These are phyloP conservation scores for Temnothorax unifasciatus DNA, from an alignment of 2,888 invertebrate species.

Conservation along the genomic window DNA sequence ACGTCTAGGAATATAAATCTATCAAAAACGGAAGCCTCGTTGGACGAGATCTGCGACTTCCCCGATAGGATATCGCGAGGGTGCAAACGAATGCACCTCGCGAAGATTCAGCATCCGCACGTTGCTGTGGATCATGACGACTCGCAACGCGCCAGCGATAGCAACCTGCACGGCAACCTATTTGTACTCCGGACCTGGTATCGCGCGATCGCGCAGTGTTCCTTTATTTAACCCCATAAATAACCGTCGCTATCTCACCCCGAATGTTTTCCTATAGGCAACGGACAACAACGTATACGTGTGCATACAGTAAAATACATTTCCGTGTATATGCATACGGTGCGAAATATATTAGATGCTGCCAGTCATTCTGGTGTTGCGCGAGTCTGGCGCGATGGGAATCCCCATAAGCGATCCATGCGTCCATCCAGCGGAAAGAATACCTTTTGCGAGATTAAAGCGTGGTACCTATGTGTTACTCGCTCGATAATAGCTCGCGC, in stretches of 20 bases:
- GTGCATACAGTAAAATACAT: conserved; percentile 3
- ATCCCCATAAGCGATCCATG: conserved; percentile 66
- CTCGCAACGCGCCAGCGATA: conserved; percentile 75
- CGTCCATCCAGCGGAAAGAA: conserved; percentile 56
- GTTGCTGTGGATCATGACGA: conserved; percentile 75
- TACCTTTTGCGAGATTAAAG: conserved; percentile 48
- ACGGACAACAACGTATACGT: conserved; percentile 39
- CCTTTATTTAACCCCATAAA: conserved; percentile 85
- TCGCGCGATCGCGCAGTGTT: conserved; percentile 82
- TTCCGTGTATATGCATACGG: conserved; percentile 27
- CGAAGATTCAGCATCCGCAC: conserved; percentile 71
- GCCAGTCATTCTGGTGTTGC: conserved; percentile 71
- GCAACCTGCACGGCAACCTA: conserved; percentile 80
- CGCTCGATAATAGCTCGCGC: conserved; percentile 37
- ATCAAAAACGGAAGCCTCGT: conserved; percentile 5
- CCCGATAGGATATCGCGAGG: conserved; percentile 20
- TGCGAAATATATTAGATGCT: conserved; percentile 74
- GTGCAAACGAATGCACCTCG: conserved; percentile 15
- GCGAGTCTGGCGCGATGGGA: conserved; percentile 65
- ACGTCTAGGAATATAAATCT: neutral
- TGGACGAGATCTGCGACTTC: neutral
- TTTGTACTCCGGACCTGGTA: conserved; percentile 81
- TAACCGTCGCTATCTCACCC: conserved; percentile 83
- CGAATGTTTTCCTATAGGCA: conserved; percentile 68
- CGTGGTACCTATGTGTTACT: conserved; percentile 12